A percentile compares a stretch with the other conserved stretches of the same genome.
Evolutionary conservation across 2,888 invertebrate genomes (phyloP).

Genomic region (Euspilapteryx auroguttella): DNA sequence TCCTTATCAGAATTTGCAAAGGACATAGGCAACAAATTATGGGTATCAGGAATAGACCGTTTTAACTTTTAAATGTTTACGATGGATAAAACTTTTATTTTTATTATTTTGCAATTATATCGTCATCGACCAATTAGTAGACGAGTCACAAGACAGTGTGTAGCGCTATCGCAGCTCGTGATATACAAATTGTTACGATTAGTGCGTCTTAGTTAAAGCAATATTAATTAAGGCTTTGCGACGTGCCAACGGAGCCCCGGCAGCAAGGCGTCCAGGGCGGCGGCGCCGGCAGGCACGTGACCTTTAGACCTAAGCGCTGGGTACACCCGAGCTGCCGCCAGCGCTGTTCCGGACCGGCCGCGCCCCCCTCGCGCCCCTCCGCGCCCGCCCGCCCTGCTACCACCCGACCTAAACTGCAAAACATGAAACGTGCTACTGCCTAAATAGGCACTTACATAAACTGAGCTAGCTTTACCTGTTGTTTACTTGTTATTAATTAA

Average conservation of each 20-base stretch:
- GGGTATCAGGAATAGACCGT: too few relatives aligned
- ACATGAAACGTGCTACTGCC: slow-evolving; percentile 47
- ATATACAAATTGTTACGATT: slow-evolving; percentile 23
- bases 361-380: slow-evolving; percentile 7
- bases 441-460: slow-evolving; percentile 42
- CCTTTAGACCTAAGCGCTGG: too few relatives aligned
- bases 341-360: not conserved
- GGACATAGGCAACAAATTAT: too few relatives aligned
- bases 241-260: slow-evolving; percentile 28
- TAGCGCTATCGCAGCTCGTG: slow-evolving; percentile 10
- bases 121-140: too few relatives aligned
- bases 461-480: slow-evolving; percentile 26
- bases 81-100: too few relatives aligned
- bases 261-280: too few relatives aligned
- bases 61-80: too few relatives aligned
- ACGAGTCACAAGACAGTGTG: too few relatives aligned
- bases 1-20: too few relatives aligned
- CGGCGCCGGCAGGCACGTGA: slow-evolving; percentile 16
- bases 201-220: slow-evolving; percentile 30
- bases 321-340: not conserved
- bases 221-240: slow-evolving; percentile 40
- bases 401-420: slow-evolving; percentile 25
- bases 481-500: slow-evolving; percentile 43
- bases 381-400: slow-evolving; percentile 8
- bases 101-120: too few relatives aligned